Percentiles rank a stretch among this genome's conserved stretches.
phyloP scores from a whole-genome alignment of 2,113 vertebrate genomes.

The Heloderma charlesbogerti region DNA sequence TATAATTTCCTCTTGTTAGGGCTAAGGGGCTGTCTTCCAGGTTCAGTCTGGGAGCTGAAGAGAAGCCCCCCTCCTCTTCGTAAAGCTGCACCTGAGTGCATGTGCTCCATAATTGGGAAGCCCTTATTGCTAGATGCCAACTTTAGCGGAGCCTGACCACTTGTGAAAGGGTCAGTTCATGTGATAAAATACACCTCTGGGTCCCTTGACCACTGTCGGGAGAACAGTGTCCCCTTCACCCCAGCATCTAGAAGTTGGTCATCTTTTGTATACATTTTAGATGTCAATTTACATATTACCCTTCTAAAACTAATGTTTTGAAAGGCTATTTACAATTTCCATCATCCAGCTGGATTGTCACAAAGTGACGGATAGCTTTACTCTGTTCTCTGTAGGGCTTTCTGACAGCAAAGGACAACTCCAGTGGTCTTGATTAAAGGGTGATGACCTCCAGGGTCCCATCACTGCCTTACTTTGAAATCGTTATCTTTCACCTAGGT shows the following conservation, averaged over 20 bases:
- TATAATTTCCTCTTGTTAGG: not conserved
- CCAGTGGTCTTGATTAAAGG: constrained; percentile 71
- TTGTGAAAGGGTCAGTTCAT: not conserved
- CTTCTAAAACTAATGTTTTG: not conserved
- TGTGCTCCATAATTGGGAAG: not conserved
- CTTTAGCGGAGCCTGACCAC: not conserved
- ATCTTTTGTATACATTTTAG: not conserved
- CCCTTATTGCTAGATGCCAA: not conserved
- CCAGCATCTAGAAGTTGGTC: not conserved
- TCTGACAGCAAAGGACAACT: constrained; percentile 61
- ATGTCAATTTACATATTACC: not conserved
- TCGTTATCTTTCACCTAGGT: constrained; percentile 65
- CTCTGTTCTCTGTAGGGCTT: constrained; percentile 65
- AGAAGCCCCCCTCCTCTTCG: too few species aligned
- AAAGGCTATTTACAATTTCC: constrained; percentile 65
- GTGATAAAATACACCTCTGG: not conserved
- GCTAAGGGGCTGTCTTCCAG: not conserved
- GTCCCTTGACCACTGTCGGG: too few species aligned
- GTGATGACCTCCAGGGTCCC: constrained; percentile 54
- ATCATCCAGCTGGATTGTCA: constrained; percentile 67
- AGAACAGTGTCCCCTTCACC: not conserved
- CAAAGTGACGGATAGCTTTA: constrained; percentile 68
- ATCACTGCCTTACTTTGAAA: constrained; percentile 61
- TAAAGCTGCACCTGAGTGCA: not conserved
- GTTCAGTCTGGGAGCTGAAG: not conserved